Base-by-base conservation (phyloP, 2,797 vertebrate genomes). In the Rhabdomys pumilio region DNA sequence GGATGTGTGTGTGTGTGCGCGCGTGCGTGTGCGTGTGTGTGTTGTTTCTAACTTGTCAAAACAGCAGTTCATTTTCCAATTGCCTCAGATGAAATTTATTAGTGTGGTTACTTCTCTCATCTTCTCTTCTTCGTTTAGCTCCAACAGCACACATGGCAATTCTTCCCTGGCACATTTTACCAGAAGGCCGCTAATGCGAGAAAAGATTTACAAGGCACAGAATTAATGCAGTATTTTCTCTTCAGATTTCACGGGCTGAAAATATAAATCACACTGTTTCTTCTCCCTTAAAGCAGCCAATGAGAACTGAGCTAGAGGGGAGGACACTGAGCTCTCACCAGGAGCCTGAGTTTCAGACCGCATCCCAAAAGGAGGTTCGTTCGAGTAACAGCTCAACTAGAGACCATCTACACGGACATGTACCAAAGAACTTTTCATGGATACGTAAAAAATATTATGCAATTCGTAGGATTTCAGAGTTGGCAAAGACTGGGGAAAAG, bases 131-230 rank as follows among this genome's bases (percentile, higher is more conserved):
- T 77, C 95, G 89, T 95, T 95, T 73, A 47, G 97, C 95, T 95
- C 96, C 96, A 96, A 96, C 96, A 91, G 96, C 97, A 96, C 97
- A 97, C 95, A 73, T 94, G 97, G 97, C 96, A 95, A 95, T 79
- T 95, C 95, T 97, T 97, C 95, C 89, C 77, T 94, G 96, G 97
- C 97, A 97, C 90, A 93, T 89, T 87, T 47, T 15, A 93, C 95
- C 95, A 96, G 94, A 93, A 92, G 96, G 96, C 94, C 96, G 97
- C 95, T 98, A 97, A 98, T 97, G 97, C 34, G 96, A 96, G 97
- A 96, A 97, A 98, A 97, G 97, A 97, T 97, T 98, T 98, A 97
- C 97, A 97, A 90, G 92, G 95, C 19, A 96, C 86, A 81, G 80
- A 87, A 97, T 96, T 98, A 96, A 96, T 95, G 84, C 5, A 81